Evolutionary conservation across 1,140 invertebrate species (phyloP), one percentile per base, ranked within the genome.

Genomic region (Drosophila cardini): DNA sequence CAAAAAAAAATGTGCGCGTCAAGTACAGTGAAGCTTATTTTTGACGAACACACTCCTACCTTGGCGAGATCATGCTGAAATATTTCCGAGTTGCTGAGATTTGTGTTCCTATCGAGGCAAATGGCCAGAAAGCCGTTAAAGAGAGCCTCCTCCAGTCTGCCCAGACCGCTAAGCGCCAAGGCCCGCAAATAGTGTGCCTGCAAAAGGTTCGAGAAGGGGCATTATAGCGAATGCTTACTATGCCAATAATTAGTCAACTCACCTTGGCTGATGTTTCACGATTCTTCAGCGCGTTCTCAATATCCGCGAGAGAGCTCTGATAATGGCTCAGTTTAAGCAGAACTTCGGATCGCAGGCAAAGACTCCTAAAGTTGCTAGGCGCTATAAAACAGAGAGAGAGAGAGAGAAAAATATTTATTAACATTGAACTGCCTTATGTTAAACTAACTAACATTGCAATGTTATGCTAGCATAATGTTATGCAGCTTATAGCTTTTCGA

Each of bases 261-360:
- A 96, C 95, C 93, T 96, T 96, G 65, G 95, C 94, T 94, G 96
- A 97, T 65, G 95, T 94, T 34, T 96, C 95, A 67, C 95, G 93
- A 36, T 95, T 90, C 77, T 93, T 93, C 45, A 96, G 93, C 9
- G 95, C 95, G 70, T 93, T 93, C 78, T 96, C 95, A 67, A 96
- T 95, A 92, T 96, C 96, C 21, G 93, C 92, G 40, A 97, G 92
- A 43, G 96, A 95, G 68, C 95, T 95, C 80, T 95, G 94, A 62
- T 93, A 94, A 81, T 94, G 93, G 60, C 94, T 95, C 50, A 96
- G 90, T 63, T 94, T 93, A 36, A 94, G 93, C 57, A 95, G 93
- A 38, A 94, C 94, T 84, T 95, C 94, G 11, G 95, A 95, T 74
- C 96, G 93, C 85, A 96, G 95, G 71, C 95, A 95, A 42, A 95